phyloP scores from a whole-genome alignment of 2,888 invertebrate genomes.

The Athrips mouffetella region DNA sequence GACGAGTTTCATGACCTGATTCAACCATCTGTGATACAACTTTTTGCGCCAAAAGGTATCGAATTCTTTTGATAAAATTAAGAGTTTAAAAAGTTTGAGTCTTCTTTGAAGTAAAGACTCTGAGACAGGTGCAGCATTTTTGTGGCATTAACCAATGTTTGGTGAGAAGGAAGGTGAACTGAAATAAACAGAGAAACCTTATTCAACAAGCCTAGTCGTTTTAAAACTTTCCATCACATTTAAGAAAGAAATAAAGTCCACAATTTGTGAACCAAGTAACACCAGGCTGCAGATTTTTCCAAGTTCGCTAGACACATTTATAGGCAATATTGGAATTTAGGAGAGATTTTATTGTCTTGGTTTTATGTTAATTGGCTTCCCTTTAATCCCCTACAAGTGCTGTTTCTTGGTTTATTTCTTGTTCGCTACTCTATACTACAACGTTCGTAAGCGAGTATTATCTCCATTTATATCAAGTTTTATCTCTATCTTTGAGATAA shows the following conservation, averaged over 20 bases:
- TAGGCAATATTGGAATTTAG: constrained; percentile 55
- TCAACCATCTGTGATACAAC: neutral
- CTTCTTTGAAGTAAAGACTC: neutral
- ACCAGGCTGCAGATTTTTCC: constrained; percentile 36
- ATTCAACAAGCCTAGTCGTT: no score
- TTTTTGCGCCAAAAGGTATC: neutral
- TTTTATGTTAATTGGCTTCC: constrained; percentile 57
- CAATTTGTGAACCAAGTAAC: constrained; percentile 6
- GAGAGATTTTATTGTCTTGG: constrained; percentile 54
- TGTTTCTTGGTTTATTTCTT: constrained; percentile 1
- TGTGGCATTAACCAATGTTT: neutral
- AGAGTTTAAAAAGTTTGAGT: neutral
- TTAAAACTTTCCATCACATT: no score
- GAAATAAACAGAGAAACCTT: no score
- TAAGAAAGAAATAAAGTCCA: neutral
- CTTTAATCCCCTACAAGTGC: constrained; percentile 9
- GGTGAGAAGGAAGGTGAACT: no score
- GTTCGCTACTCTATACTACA: neutral
- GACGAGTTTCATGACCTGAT: no score
- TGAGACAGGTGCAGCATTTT: constrained; percentile 3
- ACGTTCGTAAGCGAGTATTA: neutral
- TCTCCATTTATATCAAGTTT: neutral
- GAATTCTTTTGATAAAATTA: neutral
- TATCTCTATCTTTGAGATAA: no score
- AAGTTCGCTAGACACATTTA: constrained; percentile 50